Conservation (phyloP, 2,888 invertebrate species). For the Hemithea aestivaria region DNA sequence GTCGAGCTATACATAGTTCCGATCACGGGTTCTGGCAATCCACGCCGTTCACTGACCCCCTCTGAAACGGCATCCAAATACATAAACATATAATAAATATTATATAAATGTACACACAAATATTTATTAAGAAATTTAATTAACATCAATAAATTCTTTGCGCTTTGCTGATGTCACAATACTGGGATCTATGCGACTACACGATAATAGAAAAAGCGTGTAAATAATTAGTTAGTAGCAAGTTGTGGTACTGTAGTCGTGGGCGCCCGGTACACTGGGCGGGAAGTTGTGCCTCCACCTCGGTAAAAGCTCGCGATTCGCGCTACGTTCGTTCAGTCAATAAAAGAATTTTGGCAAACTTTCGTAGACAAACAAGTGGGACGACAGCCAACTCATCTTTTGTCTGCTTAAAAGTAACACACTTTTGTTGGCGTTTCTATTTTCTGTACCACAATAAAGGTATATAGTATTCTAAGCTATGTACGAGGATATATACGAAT, state of each 20-base stretch:
- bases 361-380: conserved; percentile 76
- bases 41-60: conserved; percentile 72
- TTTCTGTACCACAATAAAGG: conserved; percentile 52
- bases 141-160: not conserved
- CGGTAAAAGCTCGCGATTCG: conserved; percentile 59
- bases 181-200: not conserved
- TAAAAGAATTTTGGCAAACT: conserved; percentile 78
- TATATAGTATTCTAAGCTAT: too few relatives aligned
- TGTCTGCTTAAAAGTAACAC: conserved; percentile 71
- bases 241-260: too few relatives aligned
- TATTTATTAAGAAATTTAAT: conserved; percentile 4
- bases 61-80: conserved; percentile 53
- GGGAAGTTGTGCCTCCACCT: conserved; percentile 40
- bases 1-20: conserved; percentile 73
- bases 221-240: too few relatives aligned
- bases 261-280: conserved; percentile 17
- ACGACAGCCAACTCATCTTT: conserved; percentile 76
- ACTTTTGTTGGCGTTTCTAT: conserved; percentile 65
- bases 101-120: conserved; percentile 18
- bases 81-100: conserved; percentile 24
- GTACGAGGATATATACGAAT: too few relatives aligned
- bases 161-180: conserved; percentile 1
- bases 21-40: conserved; percentile 72
- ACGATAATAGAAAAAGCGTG: too few relatives aligned
- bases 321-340: conserved; percentile 67